Percentiles rank a stretch among this genome's conserved stretches.
Evolutionary conservation across 2,113 vertebrate genomes (phyloP).

Genomic region (Todiramphus chloris): DNA sequence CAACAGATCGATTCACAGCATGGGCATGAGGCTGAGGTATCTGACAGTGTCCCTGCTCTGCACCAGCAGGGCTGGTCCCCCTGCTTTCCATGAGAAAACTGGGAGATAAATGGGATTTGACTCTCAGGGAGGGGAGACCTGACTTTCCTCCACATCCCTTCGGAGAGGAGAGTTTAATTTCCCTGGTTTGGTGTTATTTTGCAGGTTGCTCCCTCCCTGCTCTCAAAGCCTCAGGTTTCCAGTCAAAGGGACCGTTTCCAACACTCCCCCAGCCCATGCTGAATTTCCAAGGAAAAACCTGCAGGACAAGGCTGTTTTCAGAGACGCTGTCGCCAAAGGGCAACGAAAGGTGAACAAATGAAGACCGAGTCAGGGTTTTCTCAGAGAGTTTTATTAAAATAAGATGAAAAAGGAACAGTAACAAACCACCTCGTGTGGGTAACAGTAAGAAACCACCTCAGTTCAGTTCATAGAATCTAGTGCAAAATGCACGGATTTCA

Average conservation of each 20-base stretch:
- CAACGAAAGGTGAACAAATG: neutral
- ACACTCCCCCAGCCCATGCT: neutral
- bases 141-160: rapidly evolving
- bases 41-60: neutral
- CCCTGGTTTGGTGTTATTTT: neutral
- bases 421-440: neutral
- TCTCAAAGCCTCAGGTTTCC: neutral
- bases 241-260: neutral
- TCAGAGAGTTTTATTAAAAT: conserved; percentile 28
- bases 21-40: neutral
- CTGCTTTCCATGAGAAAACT: neutral
- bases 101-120: neutral
- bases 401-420: neutral
- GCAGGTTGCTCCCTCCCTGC: neutral
- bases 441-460: neutral
- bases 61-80: neutral
- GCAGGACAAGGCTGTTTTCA: rapidly evolving
- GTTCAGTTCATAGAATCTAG: neutral
- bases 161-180: neutral
- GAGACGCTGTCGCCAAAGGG: neutral
- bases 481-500: neutral
- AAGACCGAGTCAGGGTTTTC: neutral
- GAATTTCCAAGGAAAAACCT: neutral
- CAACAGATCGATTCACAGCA: neutral
- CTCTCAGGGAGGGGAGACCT: no score